Base-by-base conservation (phyloP, 2,888 invertebrate species). In the Sphaeridia pumilis region DNA sequence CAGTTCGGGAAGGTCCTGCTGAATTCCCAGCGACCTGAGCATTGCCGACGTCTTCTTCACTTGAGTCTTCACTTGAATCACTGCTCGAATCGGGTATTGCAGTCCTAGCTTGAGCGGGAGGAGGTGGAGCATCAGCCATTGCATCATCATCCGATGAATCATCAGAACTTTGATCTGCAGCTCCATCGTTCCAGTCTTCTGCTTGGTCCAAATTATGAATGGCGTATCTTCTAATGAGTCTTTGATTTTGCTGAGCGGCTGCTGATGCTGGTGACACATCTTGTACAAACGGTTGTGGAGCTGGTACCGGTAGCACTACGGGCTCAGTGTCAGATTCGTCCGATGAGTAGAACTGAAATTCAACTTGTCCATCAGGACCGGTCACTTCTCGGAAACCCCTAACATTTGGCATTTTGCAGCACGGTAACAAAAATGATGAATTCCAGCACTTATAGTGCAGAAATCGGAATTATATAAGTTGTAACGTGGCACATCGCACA, bases 301-400 rank as follows among this genome's bases (percentile, higher is more conserved):
- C n/a, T n/a, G n/a, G n/a, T n/a, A n/a, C n/a, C n/a, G n/a, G n/a
- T n/a, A n/a, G n/a, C 27, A 35, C 50, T 1, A 41, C 48, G 20
- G 38, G 20, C 2, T 55, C 55, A 2, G 22, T 22, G 4, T 17
- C 20, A 24, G 24, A n/a, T 14, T 24, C 49, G 14, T 17, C 36
- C 10, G n/a, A 21, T 2, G 57, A 59, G 14, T 49, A 57, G 51
- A 60, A 60, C 22, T 58, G 58, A 27, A 51, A 46, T 5, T 35
- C 24, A 31, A 50, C 50, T 52, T 58, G 54, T n/a, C 60, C 60
- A 31, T 58, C 47, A 10, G 49, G 46, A 21, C 53, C 57, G 1
- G 57, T 47, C 1, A 54, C 52, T 24, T 56, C 55, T 7, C 57
- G 52, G 27, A 58, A 57, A 17, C 60, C 52, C n/a, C 41, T 27